phyloP scores from a whole-genome alignment of 2,113 vertebrate genomes.

The Hoplias malabaricus region DNA sequence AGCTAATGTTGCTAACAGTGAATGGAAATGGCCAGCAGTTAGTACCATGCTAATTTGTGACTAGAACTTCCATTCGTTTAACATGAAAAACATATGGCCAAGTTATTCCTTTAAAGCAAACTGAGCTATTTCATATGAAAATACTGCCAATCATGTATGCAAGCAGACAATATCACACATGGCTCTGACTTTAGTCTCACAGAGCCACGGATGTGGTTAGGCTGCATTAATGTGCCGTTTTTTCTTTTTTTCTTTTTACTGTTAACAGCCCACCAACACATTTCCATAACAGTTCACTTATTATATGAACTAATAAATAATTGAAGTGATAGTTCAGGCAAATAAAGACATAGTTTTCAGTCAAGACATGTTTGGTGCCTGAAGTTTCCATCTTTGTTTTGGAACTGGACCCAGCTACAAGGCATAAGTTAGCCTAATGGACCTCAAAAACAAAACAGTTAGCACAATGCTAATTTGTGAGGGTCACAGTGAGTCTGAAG shows the following conservation, averaged over 20 bases:
- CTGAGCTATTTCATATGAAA: not conserved
- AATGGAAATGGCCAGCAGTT: not conserved
- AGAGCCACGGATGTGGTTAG: not conserved
- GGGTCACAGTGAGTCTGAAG: too few relatives aligned
- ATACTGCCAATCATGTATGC: constrained; percentile 44
- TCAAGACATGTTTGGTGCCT: not conserved
- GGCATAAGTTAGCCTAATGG: too few relatives aligned
- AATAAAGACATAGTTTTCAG: not conserved
- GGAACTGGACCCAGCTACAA: not conserved
- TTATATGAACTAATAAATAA: not conserved
- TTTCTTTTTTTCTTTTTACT: not conserved
- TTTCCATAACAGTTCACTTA: not conserved
- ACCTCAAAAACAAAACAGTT: not conserved
- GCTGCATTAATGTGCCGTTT: not conserved
- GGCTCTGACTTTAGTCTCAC: not conserved
- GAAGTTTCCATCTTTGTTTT: too few relatives aligned
- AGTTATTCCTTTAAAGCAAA: not conserved
- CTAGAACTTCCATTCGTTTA: not conserved
- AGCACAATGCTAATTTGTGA: not conserved
- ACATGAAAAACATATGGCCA: not conserved
- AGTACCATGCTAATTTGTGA: not conserved
- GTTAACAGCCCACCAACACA: not conserved
- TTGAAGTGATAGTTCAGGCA: not conserved
- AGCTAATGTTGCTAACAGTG: not conserved
- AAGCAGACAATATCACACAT: not conserved